These are phyloP conservation scores for Drosophila barbarae DNA, from an alignment of 2,888 invertebrate species.

Conservation along the genomic window DNA sequence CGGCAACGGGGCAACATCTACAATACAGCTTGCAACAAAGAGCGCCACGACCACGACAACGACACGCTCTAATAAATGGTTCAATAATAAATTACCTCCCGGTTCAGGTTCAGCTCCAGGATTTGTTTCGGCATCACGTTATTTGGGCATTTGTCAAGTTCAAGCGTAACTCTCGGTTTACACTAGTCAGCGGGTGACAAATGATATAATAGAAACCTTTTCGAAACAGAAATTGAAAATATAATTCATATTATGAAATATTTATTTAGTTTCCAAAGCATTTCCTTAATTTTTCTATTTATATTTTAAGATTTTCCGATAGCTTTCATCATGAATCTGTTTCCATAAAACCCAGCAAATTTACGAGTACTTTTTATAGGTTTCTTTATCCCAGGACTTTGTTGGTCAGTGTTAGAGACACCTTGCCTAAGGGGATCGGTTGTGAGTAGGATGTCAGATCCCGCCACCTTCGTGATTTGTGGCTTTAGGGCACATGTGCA, in stretches of 20 bases:
- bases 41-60: slow-evolving; percentile 37
- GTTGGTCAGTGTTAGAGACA: slow-evolving; percentile 56
- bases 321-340: too few species aligned
- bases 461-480: slow-evolving; percentile 75
- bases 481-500: slow-evolving; percentile 67
- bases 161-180: slow-evolving; percentile 58
- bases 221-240: not conserved
- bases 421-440: slow-evolving; percentile 57
- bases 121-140: slow-evolving; percentile 66
- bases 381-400: slow-evolving; percentile 6
- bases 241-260: not conserved
- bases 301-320: not conserved
- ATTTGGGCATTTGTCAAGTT: slow-evolving; percentile 73
- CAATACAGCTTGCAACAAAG: slow-evolving; percentile 5
- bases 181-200: slow-evolving; percentile 46
- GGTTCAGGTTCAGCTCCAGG: slow-evolving; percentile 46
- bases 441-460: slow-evolving; percentile 71
- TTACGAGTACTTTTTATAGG: not conserved
- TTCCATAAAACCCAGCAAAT: not conserved
- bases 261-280: not conserved
- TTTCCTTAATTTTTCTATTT: not conserved
- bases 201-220: not conserved
- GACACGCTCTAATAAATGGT: slow-evolving; percentile 71
- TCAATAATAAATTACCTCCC: slow-evolving; percentile 66
- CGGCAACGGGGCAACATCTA: slow-evolving; percentile 5